A percentile compares a stretch with the other conserved stretches of the same genome.
phyloP scores from a whole-genome alignment of 2,113 vertebrate species.

The Daubentonia madagascariensis region DNA sequence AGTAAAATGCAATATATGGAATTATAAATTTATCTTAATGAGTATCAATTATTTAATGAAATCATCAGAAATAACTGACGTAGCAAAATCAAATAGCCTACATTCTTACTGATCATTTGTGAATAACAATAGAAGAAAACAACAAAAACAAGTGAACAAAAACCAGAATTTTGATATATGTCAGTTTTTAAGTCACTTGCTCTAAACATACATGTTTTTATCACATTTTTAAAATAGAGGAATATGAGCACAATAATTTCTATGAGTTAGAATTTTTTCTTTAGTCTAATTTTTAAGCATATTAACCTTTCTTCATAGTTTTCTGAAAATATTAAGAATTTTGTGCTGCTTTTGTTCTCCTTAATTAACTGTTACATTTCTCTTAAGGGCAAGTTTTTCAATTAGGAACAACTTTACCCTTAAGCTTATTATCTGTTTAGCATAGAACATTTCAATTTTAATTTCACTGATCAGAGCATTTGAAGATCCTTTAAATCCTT shows the following conservation, averaged over 20 bases:
- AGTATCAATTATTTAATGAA: background rate
- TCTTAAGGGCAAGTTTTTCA: constrained; percentile 48
- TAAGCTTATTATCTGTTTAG: constrained; percentile 41
- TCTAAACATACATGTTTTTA: background rate
- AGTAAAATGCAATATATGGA: background rate
- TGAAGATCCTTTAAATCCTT: background rate
- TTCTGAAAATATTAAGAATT: constrained; percentile 8
- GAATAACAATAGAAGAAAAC: background rate
- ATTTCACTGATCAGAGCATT: constrained; percentile 42
- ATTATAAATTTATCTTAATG: background rate
- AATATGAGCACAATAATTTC: background rate
- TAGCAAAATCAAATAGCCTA: background rate
- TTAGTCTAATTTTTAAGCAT: background rate
- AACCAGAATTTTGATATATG: background rate
- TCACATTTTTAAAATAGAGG: background rate
- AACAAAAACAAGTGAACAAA: background rate
- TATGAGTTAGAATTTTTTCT: background rate
- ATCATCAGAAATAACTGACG: background rate
- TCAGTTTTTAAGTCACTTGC: background rate
- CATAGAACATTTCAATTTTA: constrained; percentile 33
- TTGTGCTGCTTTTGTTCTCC: background rate
- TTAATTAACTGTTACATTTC: constrained; percentile 38
- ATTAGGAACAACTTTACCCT: constrained; percentile 9
- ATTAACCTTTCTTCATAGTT: background rate
- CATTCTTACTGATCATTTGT: background rate